Evolutionary conservation across 2,797 vertebrate genomes (phyloP).

Genomic region (Galagoides demidoff): DNA sequence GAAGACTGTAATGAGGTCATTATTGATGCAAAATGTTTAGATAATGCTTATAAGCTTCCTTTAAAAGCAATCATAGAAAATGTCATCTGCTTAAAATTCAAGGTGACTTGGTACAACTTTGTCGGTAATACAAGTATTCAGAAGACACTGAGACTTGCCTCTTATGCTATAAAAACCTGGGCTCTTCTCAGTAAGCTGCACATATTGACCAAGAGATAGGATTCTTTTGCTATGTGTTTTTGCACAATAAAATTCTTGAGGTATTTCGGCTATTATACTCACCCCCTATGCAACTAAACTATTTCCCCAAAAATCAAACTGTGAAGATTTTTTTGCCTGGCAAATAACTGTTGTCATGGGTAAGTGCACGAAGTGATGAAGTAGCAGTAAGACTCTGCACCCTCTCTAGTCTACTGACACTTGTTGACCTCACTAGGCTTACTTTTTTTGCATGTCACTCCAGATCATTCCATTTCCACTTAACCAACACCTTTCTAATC

Average conservation of each 20-base stretch:
- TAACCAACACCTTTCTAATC: constrained; percentile 71
- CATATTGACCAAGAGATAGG: constrained; percentile 52
- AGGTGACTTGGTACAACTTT: constrained; percentile 74
- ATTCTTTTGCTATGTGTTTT: constrained; percentile 41
- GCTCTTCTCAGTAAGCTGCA: constrained; percentile 46
- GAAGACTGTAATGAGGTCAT: constrained; percentile 56
- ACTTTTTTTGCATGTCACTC: constrained; percentile 68
- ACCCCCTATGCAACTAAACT: constrained; percentile 32
- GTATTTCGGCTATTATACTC: constrained; percentile 48
- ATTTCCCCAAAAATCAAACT: constrained; percentile 32
- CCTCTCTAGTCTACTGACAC: constrained; percentile 9
- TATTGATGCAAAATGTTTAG: constrained; percentile 78
- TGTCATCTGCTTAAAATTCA: constrained; percentile 66
- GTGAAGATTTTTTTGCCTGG: not conserved
- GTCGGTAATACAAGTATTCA: constrained; percentile 67
- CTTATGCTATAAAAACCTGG: constrained; percentile 32
- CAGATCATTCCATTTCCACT: constrained; percentile 63
- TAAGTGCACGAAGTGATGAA: not conserved
- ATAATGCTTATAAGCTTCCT: constrained; percentile 58
- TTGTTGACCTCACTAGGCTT: constrained; percentile 65
- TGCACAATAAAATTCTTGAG: constrained; percentile 67
- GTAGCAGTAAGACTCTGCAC: not conserved
- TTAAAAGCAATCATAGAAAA: constrained; percentile 65
- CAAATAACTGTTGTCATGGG: constrained; percentile 62
- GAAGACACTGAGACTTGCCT: constrained; percentile 52